Evolutionary conservation across 2,113 vertebrate genomes (phyloP).

Genomic region (Oreochromis niloticus): DNA sequence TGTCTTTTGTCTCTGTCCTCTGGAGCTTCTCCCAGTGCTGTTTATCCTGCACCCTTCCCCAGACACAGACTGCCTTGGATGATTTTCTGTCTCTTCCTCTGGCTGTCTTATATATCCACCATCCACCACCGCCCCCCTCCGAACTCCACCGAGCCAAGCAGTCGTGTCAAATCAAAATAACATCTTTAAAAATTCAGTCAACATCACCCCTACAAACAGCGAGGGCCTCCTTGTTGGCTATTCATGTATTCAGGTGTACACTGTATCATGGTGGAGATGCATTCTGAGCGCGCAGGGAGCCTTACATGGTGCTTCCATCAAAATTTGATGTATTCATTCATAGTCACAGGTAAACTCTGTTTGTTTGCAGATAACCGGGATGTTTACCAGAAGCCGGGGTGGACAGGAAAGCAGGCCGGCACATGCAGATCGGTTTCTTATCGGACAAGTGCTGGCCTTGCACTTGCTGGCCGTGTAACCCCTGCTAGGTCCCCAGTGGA

Average conservation of each 20-base stretch:
- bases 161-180: conserved; percentile 67
- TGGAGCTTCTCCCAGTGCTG: neutral
- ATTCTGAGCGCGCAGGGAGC: conserved; percentile 24
- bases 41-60: conserved; percentile 32
- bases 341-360: conserved; percentile 55
- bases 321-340: conserved; percentile 72
- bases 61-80: neutral
- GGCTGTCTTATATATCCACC: neutral
- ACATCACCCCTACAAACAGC: conserved; percentile 61
- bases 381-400: conserved; percentile 48
- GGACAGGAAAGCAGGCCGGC: conserved; percentile 6
- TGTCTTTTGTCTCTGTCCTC: conserved; percentile 38
- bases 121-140: neutral
- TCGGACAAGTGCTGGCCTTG: conserved; percentile 1
- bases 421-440: conserved; percentile 57
- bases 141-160: conserved; percentile 29
- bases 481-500: conserved; percentile 11
- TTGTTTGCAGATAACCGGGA: conserved; percentile 71
- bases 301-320: conserved; percentile 62
- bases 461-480: conserved; percentile 38
- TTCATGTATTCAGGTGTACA: conserved; percentile 74
- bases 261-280: conserved; percentile 64
- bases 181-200: conserved; percentile 73
- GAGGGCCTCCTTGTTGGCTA: conserved; percentile 62
- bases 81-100: conserved; percentile 17